Evolutionary conservation across 2,888 invertebrate genomes (phyloP), one percentile per base, ranked within the genome.

Genomic region (Achlya flavicornis): DNA sequence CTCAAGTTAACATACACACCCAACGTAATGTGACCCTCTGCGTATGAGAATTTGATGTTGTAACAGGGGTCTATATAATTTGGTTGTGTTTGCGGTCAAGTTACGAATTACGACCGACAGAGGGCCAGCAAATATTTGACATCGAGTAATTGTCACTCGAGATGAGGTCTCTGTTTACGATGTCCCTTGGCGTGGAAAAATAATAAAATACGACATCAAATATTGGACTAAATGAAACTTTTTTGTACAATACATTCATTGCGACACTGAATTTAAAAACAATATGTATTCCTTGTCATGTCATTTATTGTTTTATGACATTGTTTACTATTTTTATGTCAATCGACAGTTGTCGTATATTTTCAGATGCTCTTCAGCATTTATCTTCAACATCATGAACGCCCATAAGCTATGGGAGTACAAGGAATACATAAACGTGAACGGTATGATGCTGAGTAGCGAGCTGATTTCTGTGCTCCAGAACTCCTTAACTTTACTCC

Each of bases 401-500:
- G 80, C 92, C 11, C 93, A 93, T 76, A 93, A 92, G 63, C 79
- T 93, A 1, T 93, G 93, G 93, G 91, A 93, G 59, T 91, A 91
- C 79, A 84, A 83, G 61, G 92, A 93, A 53, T 90, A 90, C 72
- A 78, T 93, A 12, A 92, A 90, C 74, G 89, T 92, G 63, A 95
- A 95, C 69, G 98, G 98, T 11, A 90, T 96, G 73, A 95, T 96
- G 82, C 85, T 98, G 35, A 95, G 95, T 60, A 95, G 95, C 4
- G 97, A 98, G 89, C 95, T 97, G 77, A 95, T 96, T 67, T 92
- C 96, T 0, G 75, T 96, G 64, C 89, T 98, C 14, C 96, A 97
- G 81, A 97, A 97, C 82, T 97, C 98, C 0, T 89, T 98, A 5
- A 94, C 96, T 0, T 90, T 97, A 64, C 91, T 98, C 53, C 96